phyloP scores from a whole-genome alignment of 2,797 vertebrate species.

The Alectoris magna region DNA sequence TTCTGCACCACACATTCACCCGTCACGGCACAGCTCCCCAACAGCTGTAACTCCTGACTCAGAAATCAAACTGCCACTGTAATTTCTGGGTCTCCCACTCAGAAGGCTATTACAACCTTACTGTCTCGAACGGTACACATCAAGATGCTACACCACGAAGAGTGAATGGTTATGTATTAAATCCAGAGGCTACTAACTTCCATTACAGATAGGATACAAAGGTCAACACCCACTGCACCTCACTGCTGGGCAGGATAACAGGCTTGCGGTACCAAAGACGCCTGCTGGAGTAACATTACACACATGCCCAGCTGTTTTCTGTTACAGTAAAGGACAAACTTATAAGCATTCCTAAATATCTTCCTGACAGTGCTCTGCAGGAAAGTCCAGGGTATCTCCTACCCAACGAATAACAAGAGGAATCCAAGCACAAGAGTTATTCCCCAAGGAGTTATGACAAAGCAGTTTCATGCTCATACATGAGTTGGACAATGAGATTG shows the following conservation, averaged over 20 bases:
- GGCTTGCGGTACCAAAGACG: not conserved
- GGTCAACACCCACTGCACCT: not conserved
- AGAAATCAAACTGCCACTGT: not conserved
- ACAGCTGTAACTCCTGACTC: not conserved
- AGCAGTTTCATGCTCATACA: not conserved
- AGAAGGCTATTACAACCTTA: not conserved
- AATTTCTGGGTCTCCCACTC: slow-evolving; percentile 5
- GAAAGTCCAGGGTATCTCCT: not conserved
- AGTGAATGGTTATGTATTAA: not conserved
- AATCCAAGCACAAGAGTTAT: not conserved
- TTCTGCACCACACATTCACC: not conserved
- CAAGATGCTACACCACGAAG: not conserved
- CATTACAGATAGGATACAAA: not conserved
- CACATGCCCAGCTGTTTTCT: not conserved
- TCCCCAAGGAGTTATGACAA: accelerated
- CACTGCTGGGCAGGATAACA: not conserved
- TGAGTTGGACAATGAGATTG: accelerated
- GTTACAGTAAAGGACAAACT: not conserved
- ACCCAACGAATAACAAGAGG: not conserved
- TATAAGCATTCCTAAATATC: not conserved
- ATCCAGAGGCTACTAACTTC: not conserved
- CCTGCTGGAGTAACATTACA: not conserved
- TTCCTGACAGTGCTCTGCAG: not conserved
- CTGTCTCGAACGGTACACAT: not conserved
- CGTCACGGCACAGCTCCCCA: not conserved